Evolutionary conservation across 2,797 vertebrate genomes (phyloP), one percentile per base, ranked within the genome.

Genomic region (Trachops cirrhosus): DNA sequence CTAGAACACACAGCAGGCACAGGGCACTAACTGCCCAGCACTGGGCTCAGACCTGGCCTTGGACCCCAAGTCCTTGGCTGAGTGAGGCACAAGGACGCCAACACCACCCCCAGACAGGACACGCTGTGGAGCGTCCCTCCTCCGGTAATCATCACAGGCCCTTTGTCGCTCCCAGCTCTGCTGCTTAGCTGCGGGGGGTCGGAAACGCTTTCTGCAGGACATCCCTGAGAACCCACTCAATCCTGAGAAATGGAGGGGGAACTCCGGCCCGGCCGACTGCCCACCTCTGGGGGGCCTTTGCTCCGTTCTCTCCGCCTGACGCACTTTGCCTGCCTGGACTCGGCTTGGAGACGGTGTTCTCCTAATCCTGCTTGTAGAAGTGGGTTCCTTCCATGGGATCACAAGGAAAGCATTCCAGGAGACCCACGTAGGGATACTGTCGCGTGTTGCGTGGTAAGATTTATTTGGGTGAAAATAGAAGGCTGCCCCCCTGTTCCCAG

Each of bases 231-330:
- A 77, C 37, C 10, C 64, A n/a, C 21, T 41, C 62, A 4, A 7
- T 84, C 52, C 86, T 71, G 46, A 92, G 59, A 62, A 86, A 41
- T 34, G 29, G 44, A 71, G 39, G 9, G 22, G 59, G 29, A 67
- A 32, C 68, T 62, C 67, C 77, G 11, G 44, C 78, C 41, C 2
- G 14, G 32, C 24, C 9, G n/a, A 71, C 32, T 11, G 37, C 22
- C 34, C 48, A 54, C 82, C 34, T 44, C 77, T 84, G 52, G 54
- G 0, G 0, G 37, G n/a, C 21, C 62, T 73, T 4, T 32, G 46
- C 34, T 29, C 78, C 3, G 0, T 26, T 34, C 24, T 86, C 41
- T 57, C 46, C 0, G 0, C 52, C 54, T 24, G 70, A 10, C 26
- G 8, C 7, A 2, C 44, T 64, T n/a, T 41, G 26, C 74, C 32